A percentile compares a stretch with the other conserved stretches of the same genome.
Evolutionary conservation across 2,888 invertebrate genomes (phyloP).

Genomic region (Euzophera pinguis): DNA sequence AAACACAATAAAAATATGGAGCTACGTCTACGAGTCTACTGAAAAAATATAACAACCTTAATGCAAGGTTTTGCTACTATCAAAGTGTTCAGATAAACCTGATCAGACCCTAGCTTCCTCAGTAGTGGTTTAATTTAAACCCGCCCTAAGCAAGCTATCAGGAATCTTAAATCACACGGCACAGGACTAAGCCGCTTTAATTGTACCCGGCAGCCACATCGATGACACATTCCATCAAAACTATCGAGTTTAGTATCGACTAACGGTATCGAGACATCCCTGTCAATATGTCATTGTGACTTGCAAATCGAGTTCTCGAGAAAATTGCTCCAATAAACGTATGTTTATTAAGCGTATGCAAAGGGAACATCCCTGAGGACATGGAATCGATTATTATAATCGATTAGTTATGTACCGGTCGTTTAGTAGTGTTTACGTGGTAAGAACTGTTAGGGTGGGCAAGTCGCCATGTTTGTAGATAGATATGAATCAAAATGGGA

Average conservation of each 20-base stretch:
- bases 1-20: no score
- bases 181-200: slow-evolving; percentile 51
- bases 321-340: slow-evolving; percentile 65
- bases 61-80: no score
- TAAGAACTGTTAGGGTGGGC: neutral
- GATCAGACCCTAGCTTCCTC: slow-evolving; percentile 33
- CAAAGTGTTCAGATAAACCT: neutral
- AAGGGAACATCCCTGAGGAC: slow-evolving; percentile 61
- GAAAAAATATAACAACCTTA: no score
- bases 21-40: no score
- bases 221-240: slow-evolving; percentile 74
- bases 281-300: slow-evolving; percentile 69
- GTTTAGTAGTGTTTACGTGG: slow-evolving; percentile 43
- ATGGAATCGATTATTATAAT: slow-evolving; percentile 65
- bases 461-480: neutral
- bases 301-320: slow-evolving; percentile 57
- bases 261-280: slow-evolving; percentile 40
- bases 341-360: slow-evolving; percentile 63
- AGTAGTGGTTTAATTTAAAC: slow-evolving; percentile 39
- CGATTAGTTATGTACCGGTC: slow-evolving; percentile 29
- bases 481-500: neutral
- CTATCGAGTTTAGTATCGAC: no score
- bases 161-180: slow-evolving; percentile 56
- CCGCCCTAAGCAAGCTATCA: slow-evolving; percentile 55
- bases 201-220: slow-evolving; percentile 53